phyloP scores from a whole-genome alignment of 2,113 vertebrate genomes.

The Ploceus nigricollis region DNA sequence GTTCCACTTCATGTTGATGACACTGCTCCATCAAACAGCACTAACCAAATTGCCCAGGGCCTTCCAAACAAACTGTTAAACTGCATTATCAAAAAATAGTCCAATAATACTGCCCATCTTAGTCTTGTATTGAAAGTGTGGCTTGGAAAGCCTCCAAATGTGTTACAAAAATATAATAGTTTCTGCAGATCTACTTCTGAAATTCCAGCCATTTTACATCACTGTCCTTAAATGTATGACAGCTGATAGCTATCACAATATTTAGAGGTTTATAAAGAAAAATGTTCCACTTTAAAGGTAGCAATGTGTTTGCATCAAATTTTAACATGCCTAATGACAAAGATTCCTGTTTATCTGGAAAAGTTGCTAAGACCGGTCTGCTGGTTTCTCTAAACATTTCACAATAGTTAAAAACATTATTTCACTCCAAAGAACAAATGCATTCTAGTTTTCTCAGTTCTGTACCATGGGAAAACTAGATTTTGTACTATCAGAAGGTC shows the following conservation, averaged over 20 bases:
- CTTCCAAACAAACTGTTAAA: slow-evolving; percentile 71
- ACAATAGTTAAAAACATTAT: neutral
- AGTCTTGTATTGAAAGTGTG: slow-evolving; percentile 54
- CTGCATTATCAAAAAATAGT: slow-evolving; percentile 62
- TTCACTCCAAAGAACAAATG: neutral
- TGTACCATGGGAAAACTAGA: neutral
- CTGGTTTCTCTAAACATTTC: neutral
- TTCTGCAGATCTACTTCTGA: slow-evolving; percentile 33
- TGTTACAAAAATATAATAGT: slow-evolving; percentile 36
- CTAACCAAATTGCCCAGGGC: slow-evolving; percentile 59
- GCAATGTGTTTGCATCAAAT: slow-evolving; percentile 29
- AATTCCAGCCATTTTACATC: slow-evolving; percentile 59
- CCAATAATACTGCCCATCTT: slow-evolving; percentile 38
- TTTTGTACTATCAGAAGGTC: neutral
- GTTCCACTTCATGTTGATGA: slow-evolving; percentile 64
- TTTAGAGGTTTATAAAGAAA: slow-evolving; percentile 51
- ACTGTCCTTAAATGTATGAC: slow-evolving; percentile 41
- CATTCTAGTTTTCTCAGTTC: neutral
- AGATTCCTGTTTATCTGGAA: neutral
- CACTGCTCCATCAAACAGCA: slow-evolving; percentile 51
- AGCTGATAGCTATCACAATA: slow-evolving; percentile 57
- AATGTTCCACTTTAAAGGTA: slow-evolving; percentile 43
- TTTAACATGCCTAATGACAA: slow-evolving; percentile 28
- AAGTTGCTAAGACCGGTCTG: neutral
- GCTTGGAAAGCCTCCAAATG: slow-evolving; percentile 55